phyloP scores from a whole-genome alignment of 2,888 invertebrate species.

The Drosophila neonasuta region DNA sequence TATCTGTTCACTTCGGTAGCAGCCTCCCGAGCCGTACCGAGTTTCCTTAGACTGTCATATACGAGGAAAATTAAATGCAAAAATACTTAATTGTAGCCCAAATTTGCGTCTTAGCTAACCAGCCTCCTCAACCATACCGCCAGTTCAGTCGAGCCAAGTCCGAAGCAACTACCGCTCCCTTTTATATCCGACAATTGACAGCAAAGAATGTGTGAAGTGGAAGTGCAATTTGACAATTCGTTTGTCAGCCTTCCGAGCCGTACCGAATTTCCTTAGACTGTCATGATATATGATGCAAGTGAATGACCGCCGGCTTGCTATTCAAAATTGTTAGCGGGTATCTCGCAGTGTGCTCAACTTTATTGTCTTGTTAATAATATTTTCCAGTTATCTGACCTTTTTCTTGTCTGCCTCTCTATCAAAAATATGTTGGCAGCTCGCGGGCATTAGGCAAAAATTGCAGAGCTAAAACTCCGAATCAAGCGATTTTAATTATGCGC shows the following conservation, averaged over 20 bases:
- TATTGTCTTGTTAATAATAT: slow-evolving; percentile 71
- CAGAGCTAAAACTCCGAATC: slow-evolving; percentile 15
- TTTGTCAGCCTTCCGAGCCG: too few species aligned
- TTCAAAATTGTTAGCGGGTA: neutral
- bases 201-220: too few species aligned
- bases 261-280: too few species aligned
- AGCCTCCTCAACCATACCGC: neutral
- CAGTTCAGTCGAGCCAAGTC: neutral
- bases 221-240: too few species aligned
- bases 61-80: too few species aligned
- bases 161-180: neutral
- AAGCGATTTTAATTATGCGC: slow-evolving; percentile 46
- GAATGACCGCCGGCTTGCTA: too few species aligned
- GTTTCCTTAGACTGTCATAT: too few species aligned
- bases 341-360: neutral
- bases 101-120: slow-evolving; percentile 48
- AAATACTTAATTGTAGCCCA: slow-evolving; percentile 1
- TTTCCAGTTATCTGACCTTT: slow-evolving; percentile 79
- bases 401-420: slow-evolving; percentile 51
- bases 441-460: slow-evolving; percentile 41
- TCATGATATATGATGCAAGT: too few species aligned
- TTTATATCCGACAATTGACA: slow-evolving; percentile 40
- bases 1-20: too few species aligned
- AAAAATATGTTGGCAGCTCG: slow-evolving; percentile 24
- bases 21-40: too few species aligned